A percentile compares a stretch with the other conserved stretches of the same genome.
phyloP scores from a whole-genome alignment of 2,888 invertebrate genomes.

The Stenotaenia linearis region DNA sequence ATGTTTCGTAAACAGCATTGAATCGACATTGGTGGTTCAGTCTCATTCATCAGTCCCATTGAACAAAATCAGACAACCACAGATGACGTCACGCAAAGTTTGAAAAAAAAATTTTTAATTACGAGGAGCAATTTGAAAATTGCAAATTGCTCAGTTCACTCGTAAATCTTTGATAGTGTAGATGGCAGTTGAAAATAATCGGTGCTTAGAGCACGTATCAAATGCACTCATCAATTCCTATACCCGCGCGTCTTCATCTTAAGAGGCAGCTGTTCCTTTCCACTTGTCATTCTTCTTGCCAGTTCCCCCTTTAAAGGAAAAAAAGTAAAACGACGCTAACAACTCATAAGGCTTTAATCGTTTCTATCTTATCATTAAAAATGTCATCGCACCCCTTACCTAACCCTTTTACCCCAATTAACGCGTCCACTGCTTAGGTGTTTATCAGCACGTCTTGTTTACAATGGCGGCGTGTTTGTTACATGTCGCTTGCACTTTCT shows the following conservation, averaged over 20 bases:
- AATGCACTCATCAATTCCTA: neutral
- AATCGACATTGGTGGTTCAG: too few species aligned
- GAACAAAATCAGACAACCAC: too few species aligned
- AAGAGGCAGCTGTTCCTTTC: neutral
- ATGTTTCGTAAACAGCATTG: too few species aligned
- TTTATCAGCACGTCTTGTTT: neutral
- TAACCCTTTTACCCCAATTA: constrained; percentile 14
- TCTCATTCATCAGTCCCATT: too few species aligned
- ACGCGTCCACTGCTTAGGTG: neutral
- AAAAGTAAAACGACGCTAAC: too few species aligned
- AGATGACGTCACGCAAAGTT: neutral
- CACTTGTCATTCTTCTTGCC: neutral
- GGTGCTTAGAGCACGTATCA: neutral
- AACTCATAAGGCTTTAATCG: neutral
- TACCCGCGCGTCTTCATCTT: neutral
- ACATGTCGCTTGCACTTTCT: neutral
- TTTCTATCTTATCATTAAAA: neutral
- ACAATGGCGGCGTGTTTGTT: neutral
- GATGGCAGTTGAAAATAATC: constrained; percentile 3
- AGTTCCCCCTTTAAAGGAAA: neutral
- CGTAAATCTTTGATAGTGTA: neutral
- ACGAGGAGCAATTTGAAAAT: neutral
- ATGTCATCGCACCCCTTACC: neutral
- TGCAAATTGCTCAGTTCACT: neutral
- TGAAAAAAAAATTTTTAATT: neutral